phyloP scores from a whole-genome alignment of 1,140 invertebrate species.

The Pantala flavescens region DNA sequence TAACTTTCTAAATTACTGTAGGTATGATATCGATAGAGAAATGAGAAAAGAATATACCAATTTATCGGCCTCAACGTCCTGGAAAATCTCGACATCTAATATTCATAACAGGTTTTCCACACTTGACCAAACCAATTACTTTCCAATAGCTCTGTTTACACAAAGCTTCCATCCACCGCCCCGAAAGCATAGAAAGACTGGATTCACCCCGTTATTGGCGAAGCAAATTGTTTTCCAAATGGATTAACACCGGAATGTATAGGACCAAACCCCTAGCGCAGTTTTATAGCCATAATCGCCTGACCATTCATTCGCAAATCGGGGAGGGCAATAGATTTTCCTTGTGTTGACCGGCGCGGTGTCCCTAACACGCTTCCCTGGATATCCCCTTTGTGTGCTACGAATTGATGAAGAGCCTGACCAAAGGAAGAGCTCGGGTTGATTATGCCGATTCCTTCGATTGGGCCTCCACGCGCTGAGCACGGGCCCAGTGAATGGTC shows the following conservation, averaged over 20 bases:
- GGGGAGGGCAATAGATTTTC: not conserved
- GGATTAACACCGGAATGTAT: not conserved
- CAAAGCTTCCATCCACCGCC: too few species aligned
- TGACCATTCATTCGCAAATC: not conserved
- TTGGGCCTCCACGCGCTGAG: too few species aligned
- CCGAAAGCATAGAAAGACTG: not conserved
- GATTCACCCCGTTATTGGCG: not conserved
- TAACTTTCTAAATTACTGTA: too few species aligned
- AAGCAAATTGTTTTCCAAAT: slow-evolving; percentile 4
- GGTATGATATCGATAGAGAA: too few species aligned
- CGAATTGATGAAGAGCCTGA: slow-evolving; percentile 1
- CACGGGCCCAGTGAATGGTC: not conserved
- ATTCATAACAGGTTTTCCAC: too few species aligned
- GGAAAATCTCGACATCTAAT: too few species aligned
- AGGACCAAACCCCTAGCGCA: not conserved
- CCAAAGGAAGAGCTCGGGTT: not conserved
- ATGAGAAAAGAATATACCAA: too few species aligned
- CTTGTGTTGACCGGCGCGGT: slow-evolving; percentile 5
- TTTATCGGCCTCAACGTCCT: too few species aligned
- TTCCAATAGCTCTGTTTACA: too few species aligned
- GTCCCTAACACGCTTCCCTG: not conserved
- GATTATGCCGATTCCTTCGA: too few species aligned
- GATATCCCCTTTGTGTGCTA: not conserved
- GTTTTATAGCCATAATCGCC: not conserved
- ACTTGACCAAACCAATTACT: too few species aligned